Evolutionary conservation across 1,140 invertebrate species (phyloP), one percentile per base, ranked within the genome.

Genomic region (Heliconius congener): DNA sequence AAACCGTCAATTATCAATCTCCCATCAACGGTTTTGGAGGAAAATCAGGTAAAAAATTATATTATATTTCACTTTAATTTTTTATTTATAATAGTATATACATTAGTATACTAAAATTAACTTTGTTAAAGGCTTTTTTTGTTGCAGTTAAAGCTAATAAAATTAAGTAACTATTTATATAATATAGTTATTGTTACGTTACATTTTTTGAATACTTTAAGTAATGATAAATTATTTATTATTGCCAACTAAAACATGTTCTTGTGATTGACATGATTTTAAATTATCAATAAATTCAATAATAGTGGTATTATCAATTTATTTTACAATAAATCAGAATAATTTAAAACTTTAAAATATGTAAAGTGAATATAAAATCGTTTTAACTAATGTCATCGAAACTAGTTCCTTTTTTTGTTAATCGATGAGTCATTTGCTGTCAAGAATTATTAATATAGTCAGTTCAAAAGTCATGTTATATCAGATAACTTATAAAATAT

Each of bases 1-100:
- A 89, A 79, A 90, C 92, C 1, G 89, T 88, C 23, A 91, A 83
- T 78, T 93, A 92, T 75, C 89, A 90, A 78, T 83, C 86, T 9
- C 80, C 87, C 5, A 77, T 88, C 23, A 84, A 81, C 60, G 87
- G 79, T 66, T 82, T 84, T 77, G 84, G 82, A 30, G 82, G 83
- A 39, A 92, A 93, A 83, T 75, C 91, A 91, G 91, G 91, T 91
- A 88, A 87, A 71, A 39, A 1, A 1, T 39, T 9, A 19, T 39
- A 72, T 18, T 72, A 72, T 39, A 72, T 72, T 39, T 71, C 16
- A 71, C 0, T 60, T 3, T 2, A n/a, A n/a, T 46, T 46, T 46
- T 46, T 57, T 57, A 57, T n/a, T 57, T n/a, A 8, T 8, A 34
- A 52, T 5, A 52, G 0, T 55, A 23, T n/a, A 23, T n/a, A n/a